Base-by-base conservation (phyloP, 2,888 invertebrate genomes). In the Ceriagrion tenellum region DNA sequence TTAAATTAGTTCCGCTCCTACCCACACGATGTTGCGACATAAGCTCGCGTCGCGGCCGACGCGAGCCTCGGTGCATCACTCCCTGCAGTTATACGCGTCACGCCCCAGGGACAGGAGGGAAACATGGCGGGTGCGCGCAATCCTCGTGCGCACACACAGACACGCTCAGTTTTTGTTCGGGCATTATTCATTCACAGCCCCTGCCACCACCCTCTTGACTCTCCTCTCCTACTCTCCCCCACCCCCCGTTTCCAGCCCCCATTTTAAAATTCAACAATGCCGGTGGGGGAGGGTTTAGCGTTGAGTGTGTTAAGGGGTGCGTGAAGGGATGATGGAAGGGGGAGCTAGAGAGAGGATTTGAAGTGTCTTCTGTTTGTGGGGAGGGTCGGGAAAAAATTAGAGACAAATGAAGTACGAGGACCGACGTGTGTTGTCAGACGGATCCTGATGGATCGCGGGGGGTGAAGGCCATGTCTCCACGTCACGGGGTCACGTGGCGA, bases 381-480 rank as follows among this genome's bases (percentile, higher is more conserved):
- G 20, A 69, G 40, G 55, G 26, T 63, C n/a, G 93, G 63, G 40
- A 93, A 69, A 93, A 93, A 93, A 93, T 93, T 93, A 93, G 93
- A 93, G 93, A 93, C 69, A 93, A 91, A 91, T 91, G 91, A 91
- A 91, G 47, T 63, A 59, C 63, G 35, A 59, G 59, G 40, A 23
- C 26, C 59, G 47, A 47, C 59, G 93, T 47, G 93, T 74, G 93
- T 93, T n/a, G 93, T 47, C 69, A 26, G 93, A 23, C 47, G 93
- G n/a, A n/a, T n/a, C 59, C 93, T 93, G 93, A 93, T 93, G 93
- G 93, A 93, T 93, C 69, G 93, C 69, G 69, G 69, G 55, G 63
- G 63, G 55, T 91, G 63, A 8, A 47, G 47, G 47, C 4, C n/a
- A 8, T 47, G 47, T 47, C 55, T 47, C 47, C 74, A 23, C 81